phyloP scores from a whole-genome alignment of 2,888 invertebrate genomes.

The Ornithoptera priamus region DNA sequence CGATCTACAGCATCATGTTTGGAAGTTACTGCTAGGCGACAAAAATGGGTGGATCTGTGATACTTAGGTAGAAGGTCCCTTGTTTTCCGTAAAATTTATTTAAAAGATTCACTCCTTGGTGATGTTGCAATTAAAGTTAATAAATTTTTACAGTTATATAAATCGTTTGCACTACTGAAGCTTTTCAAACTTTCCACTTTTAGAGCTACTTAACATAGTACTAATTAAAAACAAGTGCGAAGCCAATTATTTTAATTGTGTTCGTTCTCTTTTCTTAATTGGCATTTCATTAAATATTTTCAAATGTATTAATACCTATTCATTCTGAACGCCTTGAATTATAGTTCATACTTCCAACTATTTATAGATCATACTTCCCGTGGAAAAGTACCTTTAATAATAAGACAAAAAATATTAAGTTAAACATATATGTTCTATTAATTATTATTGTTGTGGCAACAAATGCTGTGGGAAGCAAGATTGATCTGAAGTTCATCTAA shows the following conservation, averaged over 20 bases:
- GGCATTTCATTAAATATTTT: not conserved
- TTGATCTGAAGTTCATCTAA: too few relatives aligned
- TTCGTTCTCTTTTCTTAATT: not conserved
- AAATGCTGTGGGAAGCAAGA: too few relatives aligned
- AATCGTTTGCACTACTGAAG: conserved; percentile 39
- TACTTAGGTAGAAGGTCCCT: conserved; percentile 44
- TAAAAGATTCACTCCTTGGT: conserved; percentile 42
- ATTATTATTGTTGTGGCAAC: too few relatives aligned
- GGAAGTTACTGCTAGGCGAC: not conserved
- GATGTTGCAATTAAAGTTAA: conserved; percentile 52
- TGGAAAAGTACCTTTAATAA: too few relatives aligned
- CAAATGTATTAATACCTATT: not conserved
- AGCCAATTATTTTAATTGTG: conserved; percentile 6
- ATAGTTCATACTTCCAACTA: too few relatives aligned
- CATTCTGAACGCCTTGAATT: too few relatives aligned
- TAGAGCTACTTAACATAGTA: conserved; percentile 5
- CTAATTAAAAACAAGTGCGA: conserved; percentile 8
- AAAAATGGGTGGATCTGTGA: conserved; percentile 38
- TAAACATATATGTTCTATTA: too few relatives aligned
- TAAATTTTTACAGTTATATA: conserved; percentile 56
- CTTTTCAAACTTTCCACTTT: conserved; percentile 15
- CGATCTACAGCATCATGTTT: not conserved
- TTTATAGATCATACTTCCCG: too few relatives aligned
- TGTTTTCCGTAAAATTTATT: conserved; percentile 22
- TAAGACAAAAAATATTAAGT: too few relatives aligned